phyloP scores from a whole-genome alignment of 2,113 vertebrate species.

The Ginglymostoma cirratum region DNA sequence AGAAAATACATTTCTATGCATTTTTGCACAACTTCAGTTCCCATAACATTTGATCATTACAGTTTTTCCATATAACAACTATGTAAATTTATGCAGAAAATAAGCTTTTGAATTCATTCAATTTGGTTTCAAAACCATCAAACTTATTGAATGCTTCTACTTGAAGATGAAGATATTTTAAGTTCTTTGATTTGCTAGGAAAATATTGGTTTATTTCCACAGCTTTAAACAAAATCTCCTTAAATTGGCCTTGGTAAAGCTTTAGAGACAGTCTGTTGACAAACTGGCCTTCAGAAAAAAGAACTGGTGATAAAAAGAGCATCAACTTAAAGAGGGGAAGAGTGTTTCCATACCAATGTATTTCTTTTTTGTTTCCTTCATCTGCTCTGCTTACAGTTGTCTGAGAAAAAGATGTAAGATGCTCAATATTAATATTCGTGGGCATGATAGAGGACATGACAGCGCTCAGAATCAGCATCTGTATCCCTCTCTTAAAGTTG shows the following conservation, averaged over 20 bases:
- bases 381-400: neutral
- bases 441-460: neutral
- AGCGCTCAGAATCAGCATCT: neutral
- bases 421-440: neutral
- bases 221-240: neutral
- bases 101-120: neutral
- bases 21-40: neutral
- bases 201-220: neutral
- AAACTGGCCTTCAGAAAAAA: neutral
- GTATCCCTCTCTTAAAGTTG: neutral
- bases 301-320: neutral
- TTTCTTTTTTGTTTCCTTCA: neutral
- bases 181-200: neutral
- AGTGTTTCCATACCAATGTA: neutral
- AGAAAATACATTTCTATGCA: neutral
- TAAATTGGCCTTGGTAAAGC: neutral
- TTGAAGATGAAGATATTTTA: constrained; percentile 2
- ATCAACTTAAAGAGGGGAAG: neutral
- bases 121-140: neutral
- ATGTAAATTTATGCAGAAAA: neutral
- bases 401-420: neutral
- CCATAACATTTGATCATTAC: neutral
- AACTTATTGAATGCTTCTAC: neutral
- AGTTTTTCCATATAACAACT: neutral
- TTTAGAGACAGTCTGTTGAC: neutral